These are phyloP conservation scores for Crotalus tigris DNA, from an alignment of 2,113 vertebrate genomes.

Conservation along the genomic window DNA sequence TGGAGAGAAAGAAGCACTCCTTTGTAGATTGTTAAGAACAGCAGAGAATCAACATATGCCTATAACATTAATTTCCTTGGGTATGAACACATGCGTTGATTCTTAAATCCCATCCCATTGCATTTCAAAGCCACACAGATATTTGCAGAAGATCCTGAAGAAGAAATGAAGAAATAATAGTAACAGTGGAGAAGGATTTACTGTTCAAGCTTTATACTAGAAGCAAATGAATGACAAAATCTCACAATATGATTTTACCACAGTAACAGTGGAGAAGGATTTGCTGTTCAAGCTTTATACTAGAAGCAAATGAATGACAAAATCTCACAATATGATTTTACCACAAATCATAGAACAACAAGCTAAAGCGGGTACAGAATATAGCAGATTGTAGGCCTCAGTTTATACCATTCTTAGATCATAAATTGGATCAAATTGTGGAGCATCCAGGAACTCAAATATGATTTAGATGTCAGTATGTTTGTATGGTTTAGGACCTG, in stretches of 20 bases:
- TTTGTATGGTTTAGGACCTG: neutral
- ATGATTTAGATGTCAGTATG: neutral
- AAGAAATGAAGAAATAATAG: neutral
- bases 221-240: neutral
- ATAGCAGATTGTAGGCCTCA: no score
- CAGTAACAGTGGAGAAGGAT: neutral
- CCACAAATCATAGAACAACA: neutral
- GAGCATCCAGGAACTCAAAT: neutral
- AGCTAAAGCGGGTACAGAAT: neutral
- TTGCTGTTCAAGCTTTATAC: neutral
- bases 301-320: neutral
- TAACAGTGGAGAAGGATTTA: neutral
- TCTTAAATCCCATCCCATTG: neutral
- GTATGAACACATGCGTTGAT: neutral
- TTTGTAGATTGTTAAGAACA: neutral
- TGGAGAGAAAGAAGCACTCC: neutral
- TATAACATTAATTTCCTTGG: neutral
- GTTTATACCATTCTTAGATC: no score
- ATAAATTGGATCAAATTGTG: no score
- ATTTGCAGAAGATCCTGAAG: neutral
- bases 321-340: neutral
- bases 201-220: neutral
- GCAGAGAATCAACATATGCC: neutral
- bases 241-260: no score
- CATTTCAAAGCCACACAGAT: neutral